These are phyloP conservation scores for Rhodeus uyekii DNA, from an alignment of 2,797 vertebrate genomes.

Conservation along the genomic window DNA sequence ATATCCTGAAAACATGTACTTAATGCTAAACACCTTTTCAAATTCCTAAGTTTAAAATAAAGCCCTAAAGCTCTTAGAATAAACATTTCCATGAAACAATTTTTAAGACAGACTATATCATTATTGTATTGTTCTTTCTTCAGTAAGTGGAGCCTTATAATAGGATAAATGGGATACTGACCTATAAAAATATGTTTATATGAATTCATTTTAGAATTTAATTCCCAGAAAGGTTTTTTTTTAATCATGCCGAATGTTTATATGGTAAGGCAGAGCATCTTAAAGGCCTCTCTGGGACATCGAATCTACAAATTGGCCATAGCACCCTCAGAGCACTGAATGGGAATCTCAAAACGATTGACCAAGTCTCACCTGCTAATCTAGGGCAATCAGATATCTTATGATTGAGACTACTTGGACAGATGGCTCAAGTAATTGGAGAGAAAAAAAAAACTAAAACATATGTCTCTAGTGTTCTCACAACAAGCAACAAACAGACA, in stretches of 20 bases:
- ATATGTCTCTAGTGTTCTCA: not conserved
- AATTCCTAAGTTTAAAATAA: conserved; percentile 4
- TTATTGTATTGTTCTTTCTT: not conserved
- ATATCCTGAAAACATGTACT: not conserved
- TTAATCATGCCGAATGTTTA: not conserved
- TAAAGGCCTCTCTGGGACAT: too few relatives aligned
- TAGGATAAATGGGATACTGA: not conserved
- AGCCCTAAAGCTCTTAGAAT: not conserved
- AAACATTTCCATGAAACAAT: not conserved
- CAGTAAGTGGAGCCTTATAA: not conserved
- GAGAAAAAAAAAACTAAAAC: not conserved
- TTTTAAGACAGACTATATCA: not conserved
- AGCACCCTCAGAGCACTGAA: conserved; percentile 4
- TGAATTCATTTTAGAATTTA: not conserved
- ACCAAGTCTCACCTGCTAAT: conserved; percentile 29
- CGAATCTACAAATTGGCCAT: too few relatives aligned
- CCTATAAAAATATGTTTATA: not conserved
- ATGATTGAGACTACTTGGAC: not conserved
- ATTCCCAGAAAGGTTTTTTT: not conserved
- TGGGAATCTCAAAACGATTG: conserved; percentile 34
- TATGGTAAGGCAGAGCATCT: not conserved
- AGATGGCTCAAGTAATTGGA: not conserved
- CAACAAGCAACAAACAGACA: not conserved
- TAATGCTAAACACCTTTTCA: conserved; percentile 9
- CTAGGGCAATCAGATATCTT: conserved; percentile 22